Percentiles rank a stretch among this genome's conserved stretches.
phyloP scores from a whole-genome alignment of 2,113 vertebrate species.

The Psilopogon haemacephalus region DNA sequence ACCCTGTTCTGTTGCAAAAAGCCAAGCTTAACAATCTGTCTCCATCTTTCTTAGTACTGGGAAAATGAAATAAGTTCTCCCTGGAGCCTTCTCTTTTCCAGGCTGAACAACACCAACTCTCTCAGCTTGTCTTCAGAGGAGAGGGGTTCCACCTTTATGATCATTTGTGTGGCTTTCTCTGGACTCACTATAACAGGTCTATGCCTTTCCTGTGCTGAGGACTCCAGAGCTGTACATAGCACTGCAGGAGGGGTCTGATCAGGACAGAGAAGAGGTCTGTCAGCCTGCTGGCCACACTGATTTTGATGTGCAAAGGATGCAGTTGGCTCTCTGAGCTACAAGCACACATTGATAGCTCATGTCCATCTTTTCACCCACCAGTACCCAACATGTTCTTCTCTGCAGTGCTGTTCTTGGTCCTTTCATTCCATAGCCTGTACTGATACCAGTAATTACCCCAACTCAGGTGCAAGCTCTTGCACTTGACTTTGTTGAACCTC shows the following conservation, averaged over 20 bases:
- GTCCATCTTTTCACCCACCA: background rate
- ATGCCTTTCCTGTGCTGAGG: background rate
- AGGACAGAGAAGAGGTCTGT: background rate
- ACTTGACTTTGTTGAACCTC: background rate
- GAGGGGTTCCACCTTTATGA: no score
- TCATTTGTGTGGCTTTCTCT: background rate
- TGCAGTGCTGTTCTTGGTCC: background rate
- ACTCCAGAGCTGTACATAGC: background rate
- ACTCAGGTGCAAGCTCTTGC: background rate
- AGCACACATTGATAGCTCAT: rapidly evolving
- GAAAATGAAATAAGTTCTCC: background rate
- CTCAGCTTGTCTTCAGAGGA: no score
- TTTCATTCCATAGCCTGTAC: background rate
- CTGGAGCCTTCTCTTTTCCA: background rate
- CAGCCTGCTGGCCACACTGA: background rate
- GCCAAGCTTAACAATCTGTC: no score
- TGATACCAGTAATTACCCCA: background rate
- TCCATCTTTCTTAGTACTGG: background rate
- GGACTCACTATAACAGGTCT: background rate
- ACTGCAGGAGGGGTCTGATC: background rate
- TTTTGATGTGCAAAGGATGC: background rate
- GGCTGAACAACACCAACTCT: background rate
- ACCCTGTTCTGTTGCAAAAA: no score
- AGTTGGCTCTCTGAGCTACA: rapidly evolving
- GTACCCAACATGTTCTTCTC: background rate